Conservation (phyloP, 2,797 vertebrate species). For the Darevskia mixta region DNA sequence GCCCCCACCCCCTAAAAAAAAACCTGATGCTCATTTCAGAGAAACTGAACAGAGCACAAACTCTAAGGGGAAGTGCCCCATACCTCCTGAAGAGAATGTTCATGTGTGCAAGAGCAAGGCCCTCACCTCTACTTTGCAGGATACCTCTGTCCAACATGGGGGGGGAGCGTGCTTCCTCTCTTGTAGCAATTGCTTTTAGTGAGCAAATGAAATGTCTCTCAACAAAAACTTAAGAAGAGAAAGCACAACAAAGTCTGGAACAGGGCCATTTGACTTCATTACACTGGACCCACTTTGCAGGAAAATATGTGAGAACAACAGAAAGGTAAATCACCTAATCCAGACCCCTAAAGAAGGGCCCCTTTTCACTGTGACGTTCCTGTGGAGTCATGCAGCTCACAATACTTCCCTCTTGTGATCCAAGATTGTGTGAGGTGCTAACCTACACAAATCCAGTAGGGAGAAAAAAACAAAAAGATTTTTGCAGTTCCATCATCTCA, state of each 20-base stretch:
- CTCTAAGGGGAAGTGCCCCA: too few relatives aligned
- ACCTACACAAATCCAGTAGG: neutral
- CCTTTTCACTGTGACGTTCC: neutral
- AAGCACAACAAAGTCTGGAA: neutral
- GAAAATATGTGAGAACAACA: neutral
- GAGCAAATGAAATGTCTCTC: neutral
- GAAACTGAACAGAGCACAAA: too few relatives aligned
- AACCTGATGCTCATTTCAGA: too few relatives aligned
- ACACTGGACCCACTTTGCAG: neutral
- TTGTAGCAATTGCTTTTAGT: neutral
- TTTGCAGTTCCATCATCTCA: too few relatives aligned
- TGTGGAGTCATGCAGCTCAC: neutral
- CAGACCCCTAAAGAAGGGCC: neutral
- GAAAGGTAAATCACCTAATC: neutral
- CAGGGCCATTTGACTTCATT: neutral
- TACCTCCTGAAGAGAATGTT: too few relatives aligned
- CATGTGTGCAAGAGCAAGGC: neutral
- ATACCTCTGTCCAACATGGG: too few relatives aligned
- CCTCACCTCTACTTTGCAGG: neutral
- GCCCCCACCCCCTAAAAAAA: too few relatives aligned
- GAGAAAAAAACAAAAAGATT: neutral
- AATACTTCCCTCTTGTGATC: too few relatives aligned
- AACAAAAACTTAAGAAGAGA: neutral
- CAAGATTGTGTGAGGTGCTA: too few relatives aligned
- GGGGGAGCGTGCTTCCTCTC: neutral